These are phyloP conservation scores for Empis stercorea DNA, from an alignment of 2,888 invertebrate genomes.

Conservation along the genomic window DNA sequence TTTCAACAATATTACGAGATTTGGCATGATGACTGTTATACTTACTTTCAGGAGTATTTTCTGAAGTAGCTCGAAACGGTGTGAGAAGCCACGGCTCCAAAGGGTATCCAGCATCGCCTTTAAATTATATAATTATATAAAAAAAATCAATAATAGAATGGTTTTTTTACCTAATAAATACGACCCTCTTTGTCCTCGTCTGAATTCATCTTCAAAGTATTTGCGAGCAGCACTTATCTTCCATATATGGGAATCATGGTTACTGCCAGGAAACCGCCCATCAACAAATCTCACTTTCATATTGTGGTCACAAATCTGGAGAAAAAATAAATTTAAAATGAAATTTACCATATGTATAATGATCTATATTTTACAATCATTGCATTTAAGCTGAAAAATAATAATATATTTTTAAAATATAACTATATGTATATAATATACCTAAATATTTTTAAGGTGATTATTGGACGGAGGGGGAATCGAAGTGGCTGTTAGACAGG, in stretches of 20 bases:
- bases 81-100: background rate
- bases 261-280: background rate
- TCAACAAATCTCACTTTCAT: background rate
- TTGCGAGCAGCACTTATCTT: background rate
- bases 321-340: too few species aligned
- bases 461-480: too few species aligned
- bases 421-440: too few species aligned
- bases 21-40: background rate
- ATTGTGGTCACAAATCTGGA: background rate
- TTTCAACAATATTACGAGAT: background rate
- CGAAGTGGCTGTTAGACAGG: too few species aligned
- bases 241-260: background rate
- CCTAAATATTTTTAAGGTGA: too few species aligned
- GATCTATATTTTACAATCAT: too few species aligned
- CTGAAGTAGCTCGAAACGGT: background rate
- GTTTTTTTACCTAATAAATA: background rate
- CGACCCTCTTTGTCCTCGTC: background rate
- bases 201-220: background rate
- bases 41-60: background rate
- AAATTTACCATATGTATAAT: too few species aligned
- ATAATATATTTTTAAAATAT: too few species aligned
- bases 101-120: background rate
- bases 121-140: background rate
- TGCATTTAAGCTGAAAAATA: too few species aligned
- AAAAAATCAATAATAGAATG: background rate